Conservation (phyloP, 64 coral and sea anemone species). For the Dendronephthya gigantea region DNA sequence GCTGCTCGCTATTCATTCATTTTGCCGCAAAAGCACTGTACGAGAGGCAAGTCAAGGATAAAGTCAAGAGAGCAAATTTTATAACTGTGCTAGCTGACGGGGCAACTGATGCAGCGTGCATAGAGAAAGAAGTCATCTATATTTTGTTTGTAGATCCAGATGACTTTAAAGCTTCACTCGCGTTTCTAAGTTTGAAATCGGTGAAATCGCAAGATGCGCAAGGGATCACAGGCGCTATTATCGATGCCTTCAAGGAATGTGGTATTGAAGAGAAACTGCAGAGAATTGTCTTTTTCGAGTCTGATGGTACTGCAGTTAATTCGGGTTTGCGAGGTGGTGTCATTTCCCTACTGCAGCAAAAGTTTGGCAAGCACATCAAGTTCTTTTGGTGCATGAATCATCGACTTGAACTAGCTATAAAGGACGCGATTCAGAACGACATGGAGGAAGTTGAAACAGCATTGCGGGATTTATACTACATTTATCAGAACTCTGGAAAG, state of each 20-base stretch:
- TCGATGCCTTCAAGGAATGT: conserved; percentile 20
- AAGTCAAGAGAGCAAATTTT: conserved; percentile 43
- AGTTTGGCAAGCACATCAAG: conserved; percentile 42
- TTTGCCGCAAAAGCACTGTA: conserved; percentile 59
- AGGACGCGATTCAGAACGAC: conserved; percentile 43
- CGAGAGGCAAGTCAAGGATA: conserved; percentile 46
- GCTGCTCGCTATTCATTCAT: conserved; percentile 47
- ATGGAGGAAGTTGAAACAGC: conserved; percentile 28
- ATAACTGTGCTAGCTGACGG: conserved; percentile 23
- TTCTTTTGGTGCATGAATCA: conserved; percentile 44
- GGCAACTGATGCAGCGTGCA: conserved; percentile 31
- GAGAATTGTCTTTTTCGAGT: conserved; percentile 52
- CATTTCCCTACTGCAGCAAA: conserved; percentile 22
- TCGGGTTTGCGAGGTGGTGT: conserved; percentile 42
- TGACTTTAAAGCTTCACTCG: conserved; percentile 40
- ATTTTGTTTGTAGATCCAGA: conserved; percentile 46
- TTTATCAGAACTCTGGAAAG: conserved; percentile 52
- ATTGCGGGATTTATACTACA: conserved; percentile 24
- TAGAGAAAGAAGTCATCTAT: conserved; percentile 43
- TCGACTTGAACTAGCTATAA: conserved; percentile 40
- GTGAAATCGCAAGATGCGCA: conserved; percentile 44
- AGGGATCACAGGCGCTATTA: conserved; percentile 37
- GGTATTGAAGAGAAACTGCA: conserved; percentile 39
- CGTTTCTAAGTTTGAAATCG: conserved; percentile 36
- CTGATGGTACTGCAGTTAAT: conserved; percentile 49